Evolutionary conservation across 2,888 invertebrate species (phyloP).

Genomic region (Calameuta idolon): DNA sequence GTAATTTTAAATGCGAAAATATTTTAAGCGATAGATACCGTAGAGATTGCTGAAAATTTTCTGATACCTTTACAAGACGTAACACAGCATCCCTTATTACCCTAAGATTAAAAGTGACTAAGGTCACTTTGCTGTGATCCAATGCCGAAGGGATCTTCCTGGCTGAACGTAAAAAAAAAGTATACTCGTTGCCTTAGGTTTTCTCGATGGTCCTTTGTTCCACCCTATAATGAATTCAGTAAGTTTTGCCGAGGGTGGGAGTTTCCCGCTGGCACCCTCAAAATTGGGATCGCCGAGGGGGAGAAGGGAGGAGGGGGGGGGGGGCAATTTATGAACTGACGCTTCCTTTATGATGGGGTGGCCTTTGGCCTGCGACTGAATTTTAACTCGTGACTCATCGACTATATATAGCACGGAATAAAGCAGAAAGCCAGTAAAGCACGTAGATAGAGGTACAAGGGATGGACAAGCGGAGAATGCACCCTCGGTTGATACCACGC

Average conservation of each 20-base stretch:
- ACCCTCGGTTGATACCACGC: not conserved
- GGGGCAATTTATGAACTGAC: conserved; percentile 62
- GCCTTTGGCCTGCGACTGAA: conserved; percentile 56
- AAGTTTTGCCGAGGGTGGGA: conserved; percentile 65
- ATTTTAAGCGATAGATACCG: not conserved
- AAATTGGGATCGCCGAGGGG: conserved; percentile 54
- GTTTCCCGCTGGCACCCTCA: conserved; percentile 65
- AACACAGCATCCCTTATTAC: not conserved
- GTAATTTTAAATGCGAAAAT: not conserved
- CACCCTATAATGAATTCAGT: conserved; percentile 61
- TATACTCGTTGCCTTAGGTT: conserved; percentile 55
- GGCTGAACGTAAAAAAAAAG: conserved; percentile 23
- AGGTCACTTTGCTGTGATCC: not conserved
- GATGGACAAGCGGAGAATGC: not conserved
- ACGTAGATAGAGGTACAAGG: not conserved
- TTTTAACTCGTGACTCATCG: conserved; percentile 61
- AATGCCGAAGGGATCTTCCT: conserved; percentile 20
- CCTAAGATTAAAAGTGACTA: not conserved
- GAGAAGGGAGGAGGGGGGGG: conserved; percentile 36
- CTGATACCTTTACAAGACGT: not conserved
- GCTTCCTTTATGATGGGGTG: conserved; percentile 62
- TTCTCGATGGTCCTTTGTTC: conserved; percentile 57
- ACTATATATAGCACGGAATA: conserved; percentile 11
- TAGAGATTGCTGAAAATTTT: not conserved
- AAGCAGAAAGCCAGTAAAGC: not conserved